phyloP scores from a whole-genome alignment of 35 echinoderm and acorn worm species.

The Apostichopus californicus region DNA sequence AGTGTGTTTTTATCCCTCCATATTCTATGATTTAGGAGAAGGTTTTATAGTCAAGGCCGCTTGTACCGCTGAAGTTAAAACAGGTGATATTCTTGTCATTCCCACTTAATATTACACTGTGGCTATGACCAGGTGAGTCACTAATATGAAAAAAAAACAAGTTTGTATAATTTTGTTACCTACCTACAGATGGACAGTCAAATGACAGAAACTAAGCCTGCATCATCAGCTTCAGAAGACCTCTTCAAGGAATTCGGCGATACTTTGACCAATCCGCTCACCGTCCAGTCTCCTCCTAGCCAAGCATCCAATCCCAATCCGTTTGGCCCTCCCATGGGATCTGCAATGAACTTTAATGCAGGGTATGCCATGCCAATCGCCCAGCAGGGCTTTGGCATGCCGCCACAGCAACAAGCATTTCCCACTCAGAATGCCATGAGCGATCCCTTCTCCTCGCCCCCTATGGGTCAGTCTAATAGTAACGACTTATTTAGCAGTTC shows the following conservation, averaged over 20 bases:
- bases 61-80: too few relatives aligned
- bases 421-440: slow-evolving; percentile 22
- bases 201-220: background rate
- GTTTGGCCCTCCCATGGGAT: slow-evolving; percentile 59
- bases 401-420: slow-evolving; percentile 29
- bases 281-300: slow-evolving; percentile 22
- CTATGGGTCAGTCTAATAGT: slow-evolving; percentile 16
- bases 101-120: too few relatives aligned
- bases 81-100: too few relatives aligned
- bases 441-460: slow-evolving; percentile 18
- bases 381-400: slow-evolving; percentile 22
- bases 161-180: too few relatives aligned
- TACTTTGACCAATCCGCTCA: slow-evolving; percentile 56
- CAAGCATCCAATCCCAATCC: slow-evolving; percentile 65
- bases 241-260: slow-evolving; percentile 85
- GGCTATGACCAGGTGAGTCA: too few relatives aligned
- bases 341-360: slow-evolving; percentile 18
- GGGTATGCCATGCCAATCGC: slow-evolving; percentile 11
- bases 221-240: slow-evolving; percentile 67
- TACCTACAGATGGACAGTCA: slow-evolving; percentile 14
- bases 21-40: too few relatives aligned
- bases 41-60: too few relatives aligned
- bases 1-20: too few relatives aligned
- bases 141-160: too few relatives aligned
- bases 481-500: slow-evolving; percentile 59